Base-by-base conservation (phyloP, 2,888 invertebrate species). In the Caenorhabditis angaria region DNA sequence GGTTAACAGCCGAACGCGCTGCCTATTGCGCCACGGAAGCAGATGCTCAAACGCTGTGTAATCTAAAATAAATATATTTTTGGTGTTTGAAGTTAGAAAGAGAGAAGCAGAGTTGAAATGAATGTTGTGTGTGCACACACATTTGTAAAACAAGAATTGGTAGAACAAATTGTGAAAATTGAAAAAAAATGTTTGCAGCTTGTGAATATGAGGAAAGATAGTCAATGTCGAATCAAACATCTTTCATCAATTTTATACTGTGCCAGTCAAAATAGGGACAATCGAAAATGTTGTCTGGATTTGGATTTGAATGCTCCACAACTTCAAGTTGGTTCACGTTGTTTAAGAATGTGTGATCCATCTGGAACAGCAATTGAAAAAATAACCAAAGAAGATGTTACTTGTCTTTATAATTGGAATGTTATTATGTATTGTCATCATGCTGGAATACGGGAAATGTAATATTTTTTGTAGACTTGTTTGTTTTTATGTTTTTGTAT, bases 1-100 rank as follows among this genome's bases (percentile, higher is more conserved):
- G 58, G 58, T 58, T 58, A 83, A 83, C 83, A 83, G 83, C 83
- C 83, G 83, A 83, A 94, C 94, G 94, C 94, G 94, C 94, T 94
- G 77, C 78, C 76, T 70, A 78, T 74, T 78, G 74, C 78, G 78
- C 78, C 78, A 78, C 76, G 75, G 78, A 76, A 78, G 78, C 78
- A 75, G 48, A 65, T 29, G 41, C 18, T 41, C 41, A 18, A 6
- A 18, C 2, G 3, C 18, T 14, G 41, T 41, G 10, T 41, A 41
- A 2, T 41, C 18, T 14, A 5, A 41, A 41, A 41, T 41, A 41
- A 41, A 41, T 41, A 41, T 3, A 12, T n/a, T n/a, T n/a, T n/a
- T n/a, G n/a, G n/a, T 48, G 12, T 14, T 14, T 24, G 12, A 50
- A 14, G 50, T 2, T 29, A 51, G 29, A 60, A n/a, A 22, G 18